Evolutionary conservation across 2,113 vertebrate species (phyloP).

Genomic region (Gasterosteus nipponicus): DNA sequence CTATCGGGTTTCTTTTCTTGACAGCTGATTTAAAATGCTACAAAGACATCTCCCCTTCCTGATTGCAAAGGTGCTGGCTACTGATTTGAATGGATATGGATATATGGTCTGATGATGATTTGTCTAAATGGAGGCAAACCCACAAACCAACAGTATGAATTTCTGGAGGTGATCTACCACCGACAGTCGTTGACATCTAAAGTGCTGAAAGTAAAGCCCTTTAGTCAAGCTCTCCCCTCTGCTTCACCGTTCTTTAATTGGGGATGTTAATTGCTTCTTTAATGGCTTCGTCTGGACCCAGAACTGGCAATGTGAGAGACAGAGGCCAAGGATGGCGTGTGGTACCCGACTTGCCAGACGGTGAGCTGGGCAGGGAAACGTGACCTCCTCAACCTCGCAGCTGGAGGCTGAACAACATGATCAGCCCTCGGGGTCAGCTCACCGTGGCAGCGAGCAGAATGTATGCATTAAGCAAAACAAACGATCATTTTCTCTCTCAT

Average conservation of each 20-base stretch:
- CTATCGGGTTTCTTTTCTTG: conserved; percentile 9
- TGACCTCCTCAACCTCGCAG: conserved; percentile 55
- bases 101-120: conserved; percentile 27
- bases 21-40: conserved; percentile 47
- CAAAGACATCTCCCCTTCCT: conserved; percentile 43
- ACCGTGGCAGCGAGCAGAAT: conserved; percentile 62
- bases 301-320: conserved; percentile 49
- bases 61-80: conserved; percentile 28
- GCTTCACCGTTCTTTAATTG: conserved; percentile 71
- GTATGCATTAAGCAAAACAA: conserved; percentile 65
- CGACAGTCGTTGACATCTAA: conserved; percentile 23
- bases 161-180: conserved; percentile 35
- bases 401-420: conserved; percentile 56
- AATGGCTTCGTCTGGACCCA: conserved; percentile 55
- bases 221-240: conserved; percentile 55
- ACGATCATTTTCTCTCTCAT: conserved; percentile 51
- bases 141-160: conserved; percentile 9
- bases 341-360: conserved; percentile 57
- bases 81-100: conserved; percentile 42
- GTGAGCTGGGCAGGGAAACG: conserved; percentile 43
- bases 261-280: conserved; percentile 67
- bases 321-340: conserved; percentile 64
- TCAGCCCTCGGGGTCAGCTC: conserved; percentile 50
- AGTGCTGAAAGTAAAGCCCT: conserved; percentile 34
- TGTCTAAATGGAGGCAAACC: conserved; percentile 34